These are phyloP conservation scores for Acanthosepion lycidas DNA, from an alignment of 2,888 invertebrate genomes.

Conservation along the genomic window DNA sequence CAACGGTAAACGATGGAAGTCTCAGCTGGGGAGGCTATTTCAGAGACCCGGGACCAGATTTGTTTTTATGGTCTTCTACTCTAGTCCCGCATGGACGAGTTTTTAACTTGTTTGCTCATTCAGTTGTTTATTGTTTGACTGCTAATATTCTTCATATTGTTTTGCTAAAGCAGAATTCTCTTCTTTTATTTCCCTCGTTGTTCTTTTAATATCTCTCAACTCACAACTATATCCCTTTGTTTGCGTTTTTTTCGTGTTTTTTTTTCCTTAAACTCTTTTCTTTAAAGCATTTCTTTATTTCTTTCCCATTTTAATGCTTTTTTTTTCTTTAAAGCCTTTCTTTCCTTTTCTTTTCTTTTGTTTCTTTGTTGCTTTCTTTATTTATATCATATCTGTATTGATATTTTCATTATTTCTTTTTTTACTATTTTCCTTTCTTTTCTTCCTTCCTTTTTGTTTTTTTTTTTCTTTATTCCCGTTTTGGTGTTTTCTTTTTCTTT, in stretches of 20 bases:
- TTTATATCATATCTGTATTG: neutral
- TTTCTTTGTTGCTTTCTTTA: neutral
- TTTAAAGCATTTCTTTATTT: too few relatives aligned
- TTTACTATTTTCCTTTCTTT: neutral
- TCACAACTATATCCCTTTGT: neutral
- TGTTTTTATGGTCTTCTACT: neutral
- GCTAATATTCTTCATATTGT: neutral
- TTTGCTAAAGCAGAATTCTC: neutral
- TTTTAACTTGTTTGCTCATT: neutral
- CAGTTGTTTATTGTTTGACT: neutral
- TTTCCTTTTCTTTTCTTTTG: neutral
- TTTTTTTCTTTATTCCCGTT: too few relatives aligned
- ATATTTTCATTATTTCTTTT: neutral
- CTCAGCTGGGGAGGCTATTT: neutral
- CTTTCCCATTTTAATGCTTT: too few relatives aligned
- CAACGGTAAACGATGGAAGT: neutral
- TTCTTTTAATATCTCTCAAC: too few relatives aligned
- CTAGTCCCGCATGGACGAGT: neutral
- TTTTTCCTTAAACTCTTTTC: too few relatives aligned
- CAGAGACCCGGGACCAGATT: neutral
- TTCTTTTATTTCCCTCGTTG: neutral
- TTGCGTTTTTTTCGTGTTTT: neutral
- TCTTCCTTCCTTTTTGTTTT: neutral
- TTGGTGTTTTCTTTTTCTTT: too few relatives aligned
- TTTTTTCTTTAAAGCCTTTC: too few relatives aligned